These are phyloP conservation scores for Calameuta idolon DNA, from an alignment of 2,888 invertebrate genomes.

Conservation along the genomic window DNA sequence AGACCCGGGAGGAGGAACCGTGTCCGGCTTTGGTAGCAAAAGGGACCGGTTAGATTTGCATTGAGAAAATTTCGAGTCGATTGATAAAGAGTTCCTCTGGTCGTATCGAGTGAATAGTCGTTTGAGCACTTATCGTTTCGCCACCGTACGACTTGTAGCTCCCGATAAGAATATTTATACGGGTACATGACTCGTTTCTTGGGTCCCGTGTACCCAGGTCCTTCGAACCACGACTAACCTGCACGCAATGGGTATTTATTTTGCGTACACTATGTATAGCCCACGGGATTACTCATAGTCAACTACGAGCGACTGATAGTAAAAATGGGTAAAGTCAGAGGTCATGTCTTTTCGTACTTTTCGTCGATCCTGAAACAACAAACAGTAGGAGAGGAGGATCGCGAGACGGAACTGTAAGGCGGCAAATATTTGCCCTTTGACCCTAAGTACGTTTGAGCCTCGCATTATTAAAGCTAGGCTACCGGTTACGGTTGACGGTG, in stretches of 20 bases:
- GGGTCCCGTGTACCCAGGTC: background rate
- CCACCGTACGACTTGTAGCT: background rate
- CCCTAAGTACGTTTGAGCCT: background rate
- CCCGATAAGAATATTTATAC: background rate
- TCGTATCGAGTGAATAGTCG: background rate
- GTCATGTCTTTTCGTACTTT: background rate
- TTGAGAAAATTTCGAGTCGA: background rate
- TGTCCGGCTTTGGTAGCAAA: background rate
- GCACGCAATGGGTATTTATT: background rate
- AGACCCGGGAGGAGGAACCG: background rate
- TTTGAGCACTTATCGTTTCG: background rate
- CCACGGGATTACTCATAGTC: background rate
- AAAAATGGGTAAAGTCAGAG: background rate
- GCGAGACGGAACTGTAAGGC: background rate
- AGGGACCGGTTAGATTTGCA: background rate
- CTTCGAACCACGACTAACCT: background rate
- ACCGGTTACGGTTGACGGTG: background rate
- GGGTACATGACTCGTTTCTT: background rate
- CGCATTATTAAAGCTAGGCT: background rate
- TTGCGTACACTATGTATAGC: background rate
- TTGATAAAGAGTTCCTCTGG: background rate
- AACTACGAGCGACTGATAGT: background rate
- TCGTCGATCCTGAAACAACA: slow-evolving; percentile 1
- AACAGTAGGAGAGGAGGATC: background rate
- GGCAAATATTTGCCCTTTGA: background rate